phyloP scores from a whole-genome alignment of 2,888 invertebrate species.

The Phalangium opilio region DNA sequence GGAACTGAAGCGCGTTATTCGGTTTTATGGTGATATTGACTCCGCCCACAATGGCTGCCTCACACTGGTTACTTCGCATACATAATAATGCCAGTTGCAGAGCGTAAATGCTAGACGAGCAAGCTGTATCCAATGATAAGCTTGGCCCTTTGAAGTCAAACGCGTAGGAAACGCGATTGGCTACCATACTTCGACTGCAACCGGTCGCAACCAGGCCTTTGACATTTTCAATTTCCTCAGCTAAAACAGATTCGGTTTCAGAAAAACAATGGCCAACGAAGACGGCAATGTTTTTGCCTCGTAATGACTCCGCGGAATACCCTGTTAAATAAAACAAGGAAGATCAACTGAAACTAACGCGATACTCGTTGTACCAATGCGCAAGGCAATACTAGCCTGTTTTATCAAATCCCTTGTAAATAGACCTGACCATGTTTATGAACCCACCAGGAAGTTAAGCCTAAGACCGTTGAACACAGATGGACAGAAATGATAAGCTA shows the following conservation, averaged over 20 bases:
- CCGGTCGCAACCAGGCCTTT: conserved; percentile 83
- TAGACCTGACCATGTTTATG: too few species aligned
- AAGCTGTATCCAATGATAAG: conserved; percentile 90
- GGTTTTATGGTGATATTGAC: conserved; percentile 78
- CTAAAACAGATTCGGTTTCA: conserved; percentile 82
- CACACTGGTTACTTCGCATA: conserved; percentile 78
- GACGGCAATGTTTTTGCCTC: conserved; percentile 82
- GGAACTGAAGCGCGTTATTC: conserved; percentile 78
- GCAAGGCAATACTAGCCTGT: too few species aligned
- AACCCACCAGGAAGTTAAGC: too few species aligned
- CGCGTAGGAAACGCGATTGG: conserved; percentile 80
- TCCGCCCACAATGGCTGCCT: conserved; percentile 90
- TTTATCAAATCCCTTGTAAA: too few species aligned
- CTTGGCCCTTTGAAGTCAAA: conserved; percentile 93
- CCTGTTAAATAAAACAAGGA: conserved; percentile 38
- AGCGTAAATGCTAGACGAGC: conserved; percentile 85
- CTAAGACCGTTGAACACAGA: too few species aligned
- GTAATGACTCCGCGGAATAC: conserved; percentile 61
- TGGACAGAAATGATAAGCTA: too few species aligned
- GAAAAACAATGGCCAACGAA: conserved; percentile 83
- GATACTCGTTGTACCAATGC: too few species aligned
- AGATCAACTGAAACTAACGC: too few species aligned
- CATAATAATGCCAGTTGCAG: conserved; percentile 67
- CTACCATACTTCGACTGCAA: conserved; percentile 78
- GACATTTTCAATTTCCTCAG: conserved; percentile 53